These are phyloP conservation scores for Trididemnum miniatum DNA, from an alignment of 23 tunicate species.

Conservation along the genomic window DNA sequence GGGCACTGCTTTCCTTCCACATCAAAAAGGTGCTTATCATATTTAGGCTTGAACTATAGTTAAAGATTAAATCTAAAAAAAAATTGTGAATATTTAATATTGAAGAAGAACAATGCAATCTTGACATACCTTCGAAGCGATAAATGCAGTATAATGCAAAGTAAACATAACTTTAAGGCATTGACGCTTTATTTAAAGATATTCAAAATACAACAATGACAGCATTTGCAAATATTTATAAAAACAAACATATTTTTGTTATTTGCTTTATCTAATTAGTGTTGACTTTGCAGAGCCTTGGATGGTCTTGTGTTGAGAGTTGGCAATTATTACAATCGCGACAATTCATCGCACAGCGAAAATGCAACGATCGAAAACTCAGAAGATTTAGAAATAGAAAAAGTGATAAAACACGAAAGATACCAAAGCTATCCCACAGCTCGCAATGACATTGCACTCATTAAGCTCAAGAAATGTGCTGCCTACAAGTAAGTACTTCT, in stretches of 20 bases:
- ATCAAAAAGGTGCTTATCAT: conserved; percentile 11
- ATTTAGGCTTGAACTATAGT: background rate
- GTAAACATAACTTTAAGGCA: too few relatives aligned
- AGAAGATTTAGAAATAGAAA: conserved; percentile 7
- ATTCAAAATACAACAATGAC: too few relatives aligned
- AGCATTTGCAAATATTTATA: too few relatives aligned
- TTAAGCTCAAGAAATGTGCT: conserved; percentile 13
- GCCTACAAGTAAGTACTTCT: background rate
- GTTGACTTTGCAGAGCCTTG: conserved; percentile 4
- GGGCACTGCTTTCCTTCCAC: conserved; percentile 21
- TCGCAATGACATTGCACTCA: conserved; percentile 19
- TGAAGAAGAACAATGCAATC: too few relatives aligned
- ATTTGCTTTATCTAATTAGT: too few relatives aligned
- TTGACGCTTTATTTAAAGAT: too few relatives aligned
- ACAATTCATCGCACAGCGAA: background rate
- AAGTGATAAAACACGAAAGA: background rate
- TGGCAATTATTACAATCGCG: conserved; percentile 32
- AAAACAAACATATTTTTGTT: too few relatives aligned
- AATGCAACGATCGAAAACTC: background rate
- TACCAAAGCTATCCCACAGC: background rate
- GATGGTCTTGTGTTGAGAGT: conserved; percentile 1
- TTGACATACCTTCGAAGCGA: too few relatives aligned
- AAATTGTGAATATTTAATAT: too few relatives aligned
- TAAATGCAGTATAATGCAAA: too few relatives aligned
- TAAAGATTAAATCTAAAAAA: too few relatives aligned